These are phyloP conservation scores for Tretioscincus oriximinensis DNA, from an alignment of 2,113 vertebrate genomes.

Conservation along the genomic window DNA sequence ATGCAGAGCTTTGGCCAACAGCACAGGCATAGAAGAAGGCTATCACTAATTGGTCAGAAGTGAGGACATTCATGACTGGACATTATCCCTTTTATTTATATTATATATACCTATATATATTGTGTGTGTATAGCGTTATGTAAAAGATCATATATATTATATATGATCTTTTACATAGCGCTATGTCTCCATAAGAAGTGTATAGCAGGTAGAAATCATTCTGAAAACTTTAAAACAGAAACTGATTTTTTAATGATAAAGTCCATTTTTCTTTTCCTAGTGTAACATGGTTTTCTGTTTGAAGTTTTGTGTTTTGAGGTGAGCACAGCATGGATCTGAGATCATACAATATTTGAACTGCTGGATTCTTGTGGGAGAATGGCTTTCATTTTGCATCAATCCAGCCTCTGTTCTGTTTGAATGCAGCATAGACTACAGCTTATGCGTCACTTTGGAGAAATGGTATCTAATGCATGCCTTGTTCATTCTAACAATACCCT, in stretches of 20 bases:
- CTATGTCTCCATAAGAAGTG: too few species aligned
- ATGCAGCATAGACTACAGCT: not conserved
- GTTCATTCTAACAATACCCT: conserved; percentile 13
- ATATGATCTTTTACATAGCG: too few species aligned
- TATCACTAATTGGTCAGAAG: too few species aligned
- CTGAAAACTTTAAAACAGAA: not conserved
- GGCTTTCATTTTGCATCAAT: not conserved
- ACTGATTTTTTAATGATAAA: not conserved
- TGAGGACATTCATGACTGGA: too few species aligned
- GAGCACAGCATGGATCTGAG: not conserved
- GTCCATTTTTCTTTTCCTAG: not conserved
- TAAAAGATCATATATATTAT: too few species aligned
- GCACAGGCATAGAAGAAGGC: too few species aligned
- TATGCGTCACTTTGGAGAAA: not conserved
- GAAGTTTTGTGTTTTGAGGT: not conserved
- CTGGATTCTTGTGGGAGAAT: not conserved
- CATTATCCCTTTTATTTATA: too few species aligned
- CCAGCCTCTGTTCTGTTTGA: conserved; percentile 6
- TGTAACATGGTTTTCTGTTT: not conserved
- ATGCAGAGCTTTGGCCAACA: too few species aligned
- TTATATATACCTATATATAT: too few species aligned
- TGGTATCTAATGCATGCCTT: conserved; percentile 6
- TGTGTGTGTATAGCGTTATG: too few species aligned
- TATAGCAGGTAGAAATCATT: not conserved
- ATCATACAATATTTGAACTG: not conserved